Evolutionary conservation across 2,113 vertebrate species (phyloP).

Genomic region (Eublepharis macularius): DNA sequence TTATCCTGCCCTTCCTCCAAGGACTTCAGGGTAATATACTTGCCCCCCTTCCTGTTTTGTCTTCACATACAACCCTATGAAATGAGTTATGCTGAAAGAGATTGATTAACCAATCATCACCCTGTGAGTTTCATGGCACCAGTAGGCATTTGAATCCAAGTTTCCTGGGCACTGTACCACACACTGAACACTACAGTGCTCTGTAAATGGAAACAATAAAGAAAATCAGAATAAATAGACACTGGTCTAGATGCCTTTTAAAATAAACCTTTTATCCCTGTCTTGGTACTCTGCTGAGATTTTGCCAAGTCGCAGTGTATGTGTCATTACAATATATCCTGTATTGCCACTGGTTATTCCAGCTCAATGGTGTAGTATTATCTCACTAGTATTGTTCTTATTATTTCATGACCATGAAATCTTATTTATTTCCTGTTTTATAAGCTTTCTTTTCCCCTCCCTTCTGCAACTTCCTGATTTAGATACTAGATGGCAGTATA

Average conservation of each 20-base stretch:
- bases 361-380: not conserved
- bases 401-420: not conserved
- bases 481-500: constrained; percentile 78
- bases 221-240: not conserved
- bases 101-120: too few relatives aligned
- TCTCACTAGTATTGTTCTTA: not conserved
- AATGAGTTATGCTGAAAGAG: too few relatives aligned
- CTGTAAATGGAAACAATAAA: not conserved
- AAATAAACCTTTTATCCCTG: not conserved
- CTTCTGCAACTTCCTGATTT: constrained; percentile 43
- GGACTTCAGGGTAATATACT: too few relatives aligned
- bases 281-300: not conserved
- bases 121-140: too few relatives aligned
- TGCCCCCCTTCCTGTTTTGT: too few relatives aligned
- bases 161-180: too few relatives aligned
- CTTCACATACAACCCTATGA: too few relatives aligned
- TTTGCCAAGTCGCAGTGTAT: not conserved
- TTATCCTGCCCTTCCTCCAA: too few relatives aligned
- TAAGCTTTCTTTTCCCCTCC: not conserved
- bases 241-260: not conserved
- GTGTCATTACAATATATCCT: not conserved
- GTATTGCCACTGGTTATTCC: not conserved
- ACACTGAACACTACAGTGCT: too few relatives aligned
- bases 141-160: too few relatives aligned
- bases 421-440: not conserved